Evolutionary conservation across 2,113 vertebrate genomes (phyloP), one percentile per base, ranked within the genome.

Genomic region (Pterophyllum scalare): DNA sequence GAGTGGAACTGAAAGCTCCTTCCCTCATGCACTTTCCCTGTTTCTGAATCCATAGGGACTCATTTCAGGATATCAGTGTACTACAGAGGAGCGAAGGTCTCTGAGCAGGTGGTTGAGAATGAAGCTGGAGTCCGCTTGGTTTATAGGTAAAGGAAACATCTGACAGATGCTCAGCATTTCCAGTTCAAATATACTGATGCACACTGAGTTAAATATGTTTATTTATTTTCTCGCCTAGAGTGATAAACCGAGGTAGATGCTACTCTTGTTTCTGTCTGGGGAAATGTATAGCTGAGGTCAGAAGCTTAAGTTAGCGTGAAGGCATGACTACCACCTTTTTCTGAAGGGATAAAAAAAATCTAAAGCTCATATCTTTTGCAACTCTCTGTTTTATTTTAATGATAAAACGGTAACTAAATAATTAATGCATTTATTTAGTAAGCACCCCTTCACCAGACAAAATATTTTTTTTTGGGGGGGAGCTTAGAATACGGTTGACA

Each of bases 21-120:
- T 59, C 82, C 49, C 19, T 84, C 15, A 74, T 7, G 20, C 20
- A 20, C 20, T 15, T 72, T 35, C 77, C 13, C 52, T 33, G 20
- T 77, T 19, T 75, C 33, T 83, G 19, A 81, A 61, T 83, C 57
- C 20, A n/a, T 80, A 98, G 96, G 77, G 19, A 97, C 97, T 13
- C 82, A 95, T 2, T 98, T 97, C 20, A 95, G 83, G 76, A 92
- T 98, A 70, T 87, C 79, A 0, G 93, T 94, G 72, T 96, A 94
- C 94, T 98, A 97, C 90, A 95, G 96, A 88, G 97, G 97, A 13
- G 91, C 77, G 74, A 94, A 89, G 76, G 95, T 97, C 54, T 89
- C 88, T 22, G 91, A 95, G 77, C 77, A 94, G 54, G 9, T 92
- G 17, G 90, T 96, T 35, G 77, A 81, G 22, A 96, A 96, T 65